These are phyloP conservation scores for Chrysotoxum bicinctum DNA, from an alignment of 2,888 invertebrate species.

Conservation along the genomic window DNA sequence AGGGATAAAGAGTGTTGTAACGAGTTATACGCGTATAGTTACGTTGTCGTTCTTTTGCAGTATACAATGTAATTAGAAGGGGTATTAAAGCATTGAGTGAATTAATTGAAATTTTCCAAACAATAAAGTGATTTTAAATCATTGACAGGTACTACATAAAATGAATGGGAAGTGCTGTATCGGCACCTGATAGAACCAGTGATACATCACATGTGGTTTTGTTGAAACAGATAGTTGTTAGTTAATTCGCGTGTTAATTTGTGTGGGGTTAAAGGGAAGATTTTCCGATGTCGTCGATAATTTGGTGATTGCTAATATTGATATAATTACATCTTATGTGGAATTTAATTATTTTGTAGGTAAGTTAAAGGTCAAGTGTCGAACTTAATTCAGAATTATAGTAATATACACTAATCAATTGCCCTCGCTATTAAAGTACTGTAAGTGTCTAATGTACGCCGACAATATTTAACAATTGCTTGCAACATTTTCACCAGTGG, in stretches of 20 bases:
- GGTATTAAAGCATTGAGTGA: constrained; percentile 44
- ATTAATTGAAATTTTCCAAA: constrained; percentile 61
- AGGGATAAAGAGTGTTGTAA: background rate
- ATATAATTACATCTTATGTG: background rate
- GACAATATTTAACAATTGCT: too few relatives aligned
- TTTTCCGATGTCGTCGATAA: background rate
- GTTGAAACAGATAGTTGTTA: background rate
- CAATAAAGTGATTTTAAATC: constrained; percentile 54
- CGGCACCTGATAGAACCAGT: constrained; percentile 20
- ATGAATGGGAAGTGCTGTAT: constrained; percentile 21
- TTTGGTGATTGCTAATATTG: background rate
- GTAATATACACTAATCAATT: too few relatives aligned
- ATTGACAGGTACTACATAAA: constrained; percentile 21
- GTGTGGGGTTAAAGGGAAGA: background rate
- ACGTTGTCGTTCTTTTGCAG: constrained; percentile 32
- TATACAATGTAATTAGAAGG: constrained; percentile 43
- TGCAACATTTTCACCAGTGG: too few relatives aligned
- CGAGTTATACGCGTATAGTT: background rate
- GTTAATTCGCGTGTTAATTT: constrained; percentile 1
- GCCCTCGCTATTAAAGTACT: too few relatives aligned
- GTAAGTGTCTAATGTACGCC: too few relatives aligned
- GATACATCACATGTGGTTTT: constrained; percentile 8
- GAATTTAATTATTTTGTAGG: background rate
- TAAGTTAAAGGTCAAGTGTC: background rate
- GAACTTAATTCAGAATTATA: background rate